phyloP scores from a whole-genome alignment of 2,888 invertebrate genomes.

The Drosophila fungiperda region DNA sequence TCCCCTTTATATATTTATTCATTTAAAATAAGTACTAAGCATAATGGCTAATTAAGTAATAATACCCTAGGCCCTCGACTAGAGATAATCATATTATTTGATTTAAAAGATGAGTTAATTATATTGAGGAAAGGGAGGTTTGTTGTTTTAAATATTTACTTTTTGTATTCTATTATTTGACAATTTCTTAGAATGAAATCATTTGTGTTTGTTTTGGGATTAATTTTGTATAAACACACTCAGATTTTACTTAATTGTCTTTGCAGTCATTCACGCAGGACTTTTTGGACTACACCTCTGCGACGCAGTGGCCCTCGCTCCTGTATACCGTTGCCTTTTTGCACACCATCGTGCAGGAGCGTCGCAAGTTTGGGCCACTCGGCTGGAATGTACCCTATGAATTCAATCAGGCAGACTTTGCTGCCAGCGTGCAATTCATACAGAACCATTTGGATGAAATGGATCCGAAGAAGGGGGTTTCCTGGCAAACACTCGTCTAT shows the following conservation, averaged over 20 bases:
- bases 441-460: conserved; percentile 98
- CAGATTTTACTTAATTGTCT: background rate
- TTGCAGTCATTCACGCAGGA: conserved; percentile 88
- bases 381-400: conserved; percentile 99
- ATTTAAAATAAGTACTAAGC: background rate
- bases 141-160: background rate
- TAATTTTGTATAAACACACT: background rate
- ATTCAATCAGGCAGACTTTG: conserved; percentile 97
- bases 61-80: background rate
- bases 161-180: background rate
- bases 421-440: conserved; percentile 97
- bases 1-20: background rate
- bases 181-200: too few relatives aligned
- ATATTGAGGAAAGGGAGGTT: background rate
- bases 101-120: background rate
- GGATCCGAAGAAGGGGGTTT: conserved; percentile 98
- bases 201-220: background rate
- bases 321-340: conserved; percentile 97
- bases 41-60: background rate
- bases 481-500: conserved; percentile 98
- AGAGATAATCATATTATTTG: background rate
- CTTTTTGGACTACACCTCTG: conserved; percentile 95
- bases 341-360: conserved; percentile 97
- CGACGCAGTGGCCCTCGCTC: conserved; percentile 96
- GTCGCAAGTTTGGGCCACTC: conserved; percentile 97